Evolutionary conservation across 2,888 invertebrate genomes (phyloP), one percentile per base, ranked within the genome.

Genomic region (Callyntrura sp.): DNA sequence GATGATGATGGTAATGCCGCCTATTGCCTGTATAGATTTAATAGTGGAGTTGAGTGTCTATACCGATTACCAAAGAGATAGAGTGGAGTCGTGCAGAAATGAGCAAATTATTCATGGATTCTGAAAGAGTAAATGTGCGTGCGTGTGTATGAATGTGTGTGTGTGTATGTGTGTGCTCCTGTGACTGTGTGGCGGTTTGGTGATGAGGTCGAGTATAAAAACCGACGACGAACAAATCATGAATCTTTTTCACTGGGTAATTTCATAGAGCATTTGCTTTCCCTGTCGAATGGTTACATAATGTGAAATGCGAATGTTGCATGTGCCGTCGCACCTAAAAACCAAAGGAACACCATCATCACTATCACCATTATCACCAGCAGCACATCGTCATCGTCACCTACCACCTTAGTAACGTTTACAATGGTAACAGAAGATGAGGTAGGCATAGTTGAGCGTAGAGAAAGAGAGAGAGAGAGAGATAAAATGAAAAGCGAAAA

Each of bases 101-200:
- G 88, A 89, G 83, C 83, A 84, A 89, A 89, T 89, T 89, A 89
- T 89, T 89, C 88, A 89, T 89, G 88, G 88, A 84, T 84, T 84
- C 65, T 55, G 25, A 14, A 9, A 25, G 82, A 82, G 65, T 35
- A 6, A 35, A 35, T 35, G 23, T 57, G 57, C 14, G 28, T 28
- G 20, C 25, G 20, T 79, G 43, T 20, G 25, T 5, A 12, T 45
- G 55, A 14, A 51, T 28, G 43, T 35, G 28, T 51, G n/a, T 20
- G 51, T 68, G 83, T 8, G n/a, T 17, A 68, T 43, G 68, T 51
- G n/a, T n/a, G n/a, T n/a, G n/a, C n/a, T n/a, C n/a, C n/a, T n/a
- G n/a, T n/a, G n/a, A n/a, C n/a, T n/a, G n/a, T n/a, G 25, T n/a
- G n/a, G n/a, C 9, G 51, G 3, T 35, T 2, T 70, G 84, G 48